These are phyloP conservation scores for Lutjanus erythropterus DNA, from an alignment of 2,113 vertebrate species.

Conservation along the genomic window DNA sequence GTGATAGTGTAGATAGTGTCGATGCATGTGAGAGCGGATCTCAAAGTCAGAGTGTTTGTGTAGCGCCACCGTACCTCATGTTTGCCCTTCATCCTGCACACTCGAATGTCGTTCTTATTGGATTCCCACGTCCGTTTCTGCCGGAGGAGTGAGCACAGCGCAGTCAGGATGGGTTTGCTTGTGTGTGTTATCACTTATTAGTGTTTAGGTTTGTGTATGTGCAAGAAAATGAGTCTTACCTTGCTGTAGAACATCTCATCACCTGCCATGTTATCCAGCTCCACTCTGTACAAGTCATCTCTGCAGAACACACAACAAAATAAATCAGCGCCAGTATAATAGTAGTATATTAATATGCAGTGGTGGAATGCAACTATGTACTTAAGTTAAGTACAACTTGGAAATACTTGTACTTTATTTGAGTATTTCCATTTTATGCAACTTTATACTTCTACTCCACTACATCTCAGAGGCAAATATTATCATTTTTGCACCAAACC, in stretches of 20 bases:
- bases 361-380: too few species aligned
- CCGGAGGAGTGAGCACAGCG: constrained; percentile 25
- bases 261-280: constrained; percentile 88
- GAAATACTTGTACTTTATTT: too few species aligned
- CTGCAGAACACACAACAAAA: constrained; percentile 73
- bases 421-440: too few species aligned
- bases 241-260: constrained; percentile 92
- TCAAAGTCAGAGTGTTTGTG: constrained; percentile 42
- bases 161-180: background rate
- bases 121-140: constrained; percentile 96
- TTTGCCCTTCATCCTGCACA: constrained; percentile 98
- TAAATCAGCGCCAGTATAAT: background rate
- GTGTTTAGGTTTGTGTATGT: constrained; percentile 1
- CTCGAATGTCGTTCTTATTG: constrained; percentile 95
- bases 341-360: background rate
- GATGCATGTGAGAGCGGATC: constrained; percentile 37
- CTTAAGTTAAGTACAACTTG: too few species aligned
- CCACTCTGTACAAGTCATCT: constrained; percentile 92
- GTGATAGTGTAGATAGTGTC: constrained; percentile 55
- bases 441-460: too few species aligned
- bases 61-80: constrained; percentile 87
- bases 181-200: background rate
- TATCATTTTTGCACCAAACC: too few species aligned
- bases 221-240: constrained; percentile 78
- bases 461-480: too few species aligned